These are phyloP conservation scores for Ophion ellenae DNA, from an alignment of 2,888 invertebrate genomes.

Conservation along the genomic window DNA sequence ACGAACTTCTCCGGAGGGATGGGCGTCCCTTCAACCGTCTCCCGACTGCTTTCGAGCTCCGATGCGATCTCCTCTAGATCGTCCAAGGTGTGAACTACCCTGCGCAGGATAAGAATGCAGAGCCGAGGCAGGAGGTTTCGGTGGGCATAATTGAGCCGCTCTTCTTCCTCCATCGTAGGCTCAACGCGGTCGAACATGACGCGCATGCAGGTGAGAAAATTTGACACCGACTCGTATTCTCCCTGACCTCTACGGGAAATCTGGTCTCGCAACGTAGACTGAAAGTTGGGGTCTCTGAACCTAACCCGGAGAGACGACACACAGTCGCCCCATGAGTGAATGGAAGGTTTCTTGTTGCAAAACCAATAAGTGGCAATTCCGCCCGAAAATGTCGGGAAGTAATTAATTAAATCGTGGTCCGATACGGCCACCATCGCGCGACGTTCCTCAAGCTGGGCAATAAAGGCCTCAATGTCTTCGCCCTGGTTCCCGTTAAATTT, in stretches of 20 bases:
- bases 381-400: neutral
- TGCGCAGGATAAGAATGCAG: neutral
- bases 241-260: neutral
- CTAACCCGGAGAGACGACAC: neutral
- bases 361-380: neutral
- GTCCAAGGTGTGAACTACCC: neutral
- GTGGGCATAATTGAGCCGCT: neutral
- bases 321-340: neutral
- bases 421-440: neutral
- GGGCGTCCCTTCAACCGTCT: neutral
- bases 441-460: neutral
- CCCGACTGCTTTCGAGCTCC: neutral
- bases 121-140: neutral
- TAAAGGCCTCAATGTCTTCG: neutral
- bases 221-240: neutral
- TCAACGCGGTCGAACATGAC: neutral
- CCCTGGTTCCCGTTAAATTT: neutral
- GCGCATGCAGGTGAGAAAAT: neutral
- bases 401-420: neutral
- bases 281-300: neutral
- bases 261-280: neutral
- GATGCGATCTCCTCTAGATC: neutral
- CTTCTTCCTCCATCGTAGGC: neutral
- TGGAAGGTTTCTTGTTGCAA: neutral
- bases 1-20: conserved; percentile 1